Evolutionary conservation across 2,888 invertebrate species (phyloP).

Genomic region (Cybosia mesomella): DNA sequence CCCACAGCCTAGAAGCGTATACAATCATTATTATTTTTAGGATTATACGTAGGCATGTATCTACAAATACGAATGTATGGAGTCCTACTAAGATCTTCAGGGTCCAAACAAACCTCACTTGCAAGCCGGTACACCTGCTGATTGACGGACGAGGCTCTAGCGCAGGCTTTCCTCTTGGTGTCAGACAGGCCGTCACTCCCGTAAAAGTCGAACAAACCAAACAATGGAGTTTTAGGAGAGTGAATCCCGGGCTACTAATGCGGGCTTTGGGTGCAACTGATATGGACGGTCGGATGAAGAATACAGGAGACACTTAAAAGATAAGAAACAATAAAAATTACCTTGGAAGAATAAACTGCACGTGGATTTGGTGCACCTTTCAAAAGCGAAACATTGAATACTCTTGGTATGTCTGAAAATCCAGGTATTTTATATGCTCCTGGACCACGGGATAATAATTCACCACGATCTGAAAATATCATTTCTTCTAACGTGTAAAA

Average conservation of each 20-base stretch:
- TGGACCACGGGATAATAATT: slow-evolving; percentile 91
- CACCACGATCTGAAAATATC: slow-evolving; percentile 91
- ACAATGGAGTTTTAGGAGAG: neutral
- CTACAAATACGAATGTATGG: neutral
- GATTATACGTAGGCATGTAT: no score
- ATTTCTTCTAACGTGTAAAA: slow-evolving; percentile 94
- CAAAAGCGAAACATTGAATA: slow-evolving; percentile 94
- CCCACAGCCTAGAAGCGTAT: slow-evolving; percentile 93
- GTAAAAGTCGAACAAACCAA: neutral
- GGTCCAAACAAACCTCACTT: neutral
- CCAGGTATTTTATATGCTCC: slow-evolving; percentile 95
- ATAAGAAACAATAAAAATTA: slow-evolving; percentile 55
- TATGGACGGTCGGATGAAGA: neutral
- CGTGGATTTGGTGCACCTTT: slow-evolving; percentile 93
- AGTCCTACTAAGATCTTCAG: neutral
- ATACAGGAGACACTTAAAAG: neutral
- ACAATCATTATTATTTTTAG: neutral
- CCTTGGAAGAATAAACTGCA: slow-evolving; percentile 96
- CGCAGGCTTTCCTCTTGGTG: neutral
- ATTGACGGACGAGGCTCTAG: neutral
- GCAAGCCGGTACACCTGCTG: neutral
- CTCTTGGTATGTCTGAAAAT: slow-evolving; percentile 93
- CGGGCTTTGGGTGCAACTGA: neutral
- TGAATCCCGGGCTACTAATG: no score
- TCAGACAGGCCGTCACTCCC: neutral